Evolutionary conservation across 2,888 invertebrate species (phyloP), one percentile per base, ranked within the genome.

Genomic region (Pachydiplax longipennis): DNA sequence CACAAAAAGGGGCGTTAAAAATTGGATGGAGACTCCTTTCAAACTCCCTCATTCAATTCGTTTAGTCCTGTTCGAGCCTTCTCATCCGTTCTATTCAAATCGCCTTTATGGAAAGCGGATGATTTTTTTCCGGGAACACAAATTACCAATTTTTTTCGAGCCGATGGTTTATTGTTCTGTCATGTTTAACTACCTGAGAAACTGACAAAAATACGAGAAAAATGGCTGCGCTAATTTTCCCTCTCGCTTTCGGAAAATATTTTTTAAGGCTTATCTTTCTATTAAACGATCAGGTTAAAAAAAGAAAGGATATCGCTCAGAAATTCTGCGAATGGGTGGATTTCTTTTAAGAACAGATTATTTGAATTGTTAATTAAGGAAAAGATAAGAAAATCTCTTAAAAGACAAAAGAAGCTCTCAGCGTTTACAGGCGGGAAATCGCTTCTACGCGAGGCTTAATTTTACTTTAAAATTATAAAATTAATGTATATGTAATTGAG

Each of bases 1-100:
- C 87, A 61, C 65, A 87, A 87, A 87, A 61, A 44, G 22, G 35
- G 40, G 31, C 73, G 53, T 53, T 58, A 35, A 58, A 83, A 83
- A 87, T 35, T 61, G 61, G 87, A 61, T 2, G 53, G 37, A 22
- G 87, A 87, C 12, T 10, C 61, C 6, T 58, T 53, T 53, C 31
- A 48, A 73, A n/a, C 58, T 58, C 58, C 31, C 58, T 65, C 87
- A 87, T 87, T 61, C 87, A 87, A 87, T 87, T 87, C 87, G 87
- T 18, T 87, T 40, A 87, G 58, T 37, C 61, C 87, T 87, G 87
- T 87, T 87, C n/a, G 87, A 87, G 87, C 65, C 87, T 87, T 40
- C 61, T 87, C 87, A 87, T 61, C 61, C 87, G 87, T 87, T n/a
- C 10, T 65, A 87, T 87, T 87, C 87, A 87, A 87, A 87, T 87